Evolutionary conservation across 2,797 vertebrate species (phyloP).

Genomic region (Poecilia wingei): DNA sequence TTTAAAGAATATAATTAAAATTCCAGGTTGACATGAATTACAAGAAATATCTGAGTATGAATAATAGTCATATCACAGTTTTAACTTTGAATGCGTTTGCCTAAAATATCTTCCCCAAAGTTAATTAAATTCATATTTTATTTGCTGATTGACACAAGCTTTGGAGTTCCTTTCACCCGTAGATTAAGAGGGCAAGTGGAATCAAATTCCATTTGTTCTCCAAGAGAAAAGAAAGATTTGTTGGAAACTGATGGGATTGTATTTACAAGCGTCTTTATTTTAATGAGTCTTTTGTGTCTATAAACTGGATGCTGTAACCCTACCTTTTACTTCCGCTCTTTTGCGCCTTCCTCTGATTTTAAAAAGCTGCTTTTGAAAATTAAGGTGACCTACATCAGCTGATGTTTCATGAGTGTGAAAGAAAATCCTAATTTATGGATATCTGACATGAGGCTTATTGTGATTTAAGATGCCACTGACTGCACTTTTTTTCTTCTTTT

Average conservation of each 20-base stretch:
- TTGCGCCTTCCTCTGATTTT: constrained; percentile 16
- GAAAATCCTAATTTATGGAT: constrained; percentile 27
- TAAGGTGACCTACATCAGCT: constrained; percentile 7
- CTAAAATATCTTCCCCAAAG: constrained; percentile 10
- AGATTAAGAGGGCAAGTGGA: constrained; percentile 37
- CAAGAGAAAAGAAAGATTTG: constrained; percentile 18
- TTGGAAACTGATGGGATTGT: constrained; percentile 29
- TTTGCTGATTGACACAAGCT: background rate
- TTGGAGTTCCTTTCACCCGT: constrained; percentile 6
- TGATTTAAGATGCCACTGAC: constrained; percentile 11
- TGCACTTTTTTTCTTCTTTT: background rate
- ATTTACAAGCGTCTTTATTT: constrained; percentile 29
- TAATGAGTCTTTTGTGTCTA: constrained; percentile 39
- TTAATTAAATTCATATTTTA: constrained; percentile 40
- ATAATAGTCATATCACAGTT: background rate
- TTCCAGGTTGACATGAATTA: background rate
- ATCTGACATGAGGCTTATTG: constrained; percentile 22
- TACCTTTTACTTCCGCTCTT: constrained; percentile 27
- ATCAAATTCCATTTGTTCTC: constrained; percentile 30
- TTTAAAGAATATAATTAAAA: background rate
- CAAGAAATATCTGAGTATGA: background rate
- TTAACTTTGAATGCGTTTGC: background rate
- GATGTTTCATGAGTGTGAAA: constrained; percentile 10
- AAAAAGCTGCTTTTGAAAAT: constrained; percentile 7
- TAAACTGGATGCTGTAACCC: constrained; percentile 10